Conservation (phyloP, 2,113 vertebrate species). For the Podarcis cretensis region DNA sequence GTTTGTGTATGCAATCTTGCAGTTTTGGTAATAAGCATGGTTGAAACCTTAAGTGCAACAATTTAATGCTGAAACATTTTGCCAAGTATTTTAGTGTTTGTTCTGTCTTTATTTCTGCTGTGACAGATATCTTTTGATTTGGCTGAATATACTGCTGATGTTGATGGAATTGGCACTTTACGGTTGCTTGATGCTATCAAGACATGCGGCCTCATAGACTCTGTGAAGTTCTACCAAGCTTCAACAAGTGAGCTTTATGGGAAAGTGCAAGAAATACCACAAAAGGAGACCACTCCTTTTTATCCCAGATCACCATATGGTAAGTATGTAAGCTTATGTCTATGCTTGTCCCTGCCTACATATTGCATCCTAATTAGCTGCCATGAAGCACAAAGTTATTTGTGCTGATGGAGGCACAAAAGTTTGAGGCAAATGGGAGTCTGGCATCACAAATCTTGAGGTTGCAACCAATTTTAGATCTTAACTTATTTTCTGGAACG, state of each 20-base stretch:
- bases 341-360: constrained; percentile 51
- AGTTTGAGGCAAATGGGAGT: neutral
- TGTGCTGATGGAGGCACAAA: neutral
- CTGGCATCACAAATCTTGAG: neutral
- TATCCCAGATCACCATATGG: constrained; percentile 98
- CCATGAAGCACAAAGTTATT: neutral
- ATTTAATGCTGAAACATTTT: neutral
- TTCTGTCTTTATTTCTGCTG: constrained; percentile 19
- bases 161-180: constrained; percentile 94
- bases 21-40: neutral
- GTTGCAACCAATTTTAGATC: neutral
- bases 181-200: constrained; percentile 94
- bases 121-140: constrained; percentile 94
- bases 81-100: constrained; percentile 2
- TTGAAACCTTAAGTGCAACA: neutral
- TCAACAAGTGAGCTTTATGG: constrained; percentile 98
- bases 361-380: constrained; percentile 12
- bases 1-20: neutral
- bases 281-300: constrained; percentile 97
- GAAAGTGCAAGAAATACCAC: constrained; percentile 98
- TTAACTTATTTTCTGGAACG: neutral
- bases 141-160: constrained; percentile 97
- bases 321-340: constrained; percentile 55
- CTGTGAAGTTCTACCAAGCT: constrained; percentile 96
- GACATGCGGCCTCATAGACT: constrained; percentile 92